Percentiles rank a stretch among this genome's conserved stretches.
Evolutionary conservation across 2,797 vertebrate genomes (phyloP).

Genomic region (Petrocephalus schoutedeni): DNA sequence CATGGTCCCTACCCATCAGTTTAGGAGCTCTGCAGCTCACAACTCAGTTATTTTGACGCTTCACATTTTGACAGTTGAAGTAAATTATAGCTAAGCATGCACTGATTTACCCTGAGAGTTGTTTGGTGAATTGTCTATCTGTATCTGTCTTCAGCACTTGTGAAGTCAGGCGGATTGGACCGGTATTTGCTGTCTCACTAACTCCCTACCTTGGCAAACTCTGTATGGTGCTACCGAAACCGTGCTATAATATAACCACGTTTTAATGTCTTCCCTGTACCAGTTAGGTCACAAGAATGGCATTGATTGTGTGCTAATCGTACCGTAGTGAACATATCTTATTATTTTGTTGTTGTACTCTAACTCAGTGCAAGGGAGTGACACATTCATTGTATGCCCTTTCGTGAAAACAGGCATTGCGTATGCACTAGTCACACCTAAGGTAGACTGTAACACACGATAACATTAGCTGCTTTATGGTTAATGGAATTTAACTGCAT

Average conservation of each 20-base stretch:
- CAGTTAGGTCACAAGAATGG: background rate
- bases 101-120: background rate
- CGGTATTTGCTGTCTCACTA: background rate
- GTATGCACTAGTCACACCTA: background rate
- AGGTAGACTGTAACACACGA: background rate
- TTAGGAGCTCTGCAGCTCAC: background rate
- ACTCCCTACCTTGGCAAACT: background rate
- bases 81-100: background rate
- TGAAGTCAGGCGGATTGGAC: background rate
- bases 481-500: background rate
- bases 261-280: background rate
- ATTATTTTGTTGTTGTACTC: background rate
- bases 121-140: background rate
- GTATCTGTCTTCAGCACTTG: background rate
- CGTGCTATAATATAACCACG: background rate
- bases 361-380: background rate
- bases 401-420: background rate
- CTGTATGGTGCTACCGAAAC: background rate
- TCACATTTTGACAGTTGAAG: conserved; percentile 1
- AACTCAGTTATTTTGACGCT: background rate
- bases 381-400: background rate
- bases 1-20: background rate
- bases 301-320: background rate
- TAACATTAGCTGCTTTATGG: background rate
- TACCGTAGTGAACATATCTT: background rate